Base-by-base conservation (phyloP, 2,113 vertebrate species). In the Tympanuchus pallidicinctus region DNA sequence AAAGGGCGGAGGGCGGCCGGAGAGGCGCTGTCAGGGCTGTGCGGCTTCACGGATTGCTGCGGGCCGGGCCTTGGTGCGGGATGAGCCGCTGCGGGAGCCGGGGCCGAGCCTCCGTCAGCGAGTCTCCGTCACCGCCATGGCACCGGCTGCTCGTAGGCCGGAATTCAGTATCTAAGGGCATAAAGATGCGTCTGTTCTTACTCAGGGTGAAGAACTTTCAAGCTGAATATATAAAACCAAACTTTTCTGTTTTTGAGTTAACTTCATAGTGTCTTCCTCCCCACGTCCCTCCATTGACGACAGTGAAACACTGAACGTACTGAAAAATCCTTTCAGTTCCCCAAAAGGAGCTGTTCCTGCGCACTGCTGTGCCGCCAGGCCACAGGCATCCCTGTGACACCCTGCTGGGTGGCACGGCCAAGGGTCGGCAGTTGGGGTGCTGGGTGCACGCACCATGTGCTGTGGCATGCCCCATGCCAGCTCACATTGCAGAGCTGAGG, bases 361-460 rank as follows among this genome's bases (percentile, higher is more conserved):
- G 16, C 30, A 10, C 6, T 43, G 28, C 0, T 0, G n/a, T 8
- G 15, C 69, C 4, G 71, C 1, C 0, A 24, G 63, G 25, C 52
- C 17, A 7, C 1, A 38, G 18, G 2, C 60, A 34, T 9, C 15
- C 25, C 15, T 54, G 54, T 32, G 28, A 57, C 54, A 32, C 30
- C 30, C 17, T 57, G 54, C 28, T 19, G 54, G 30, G 17, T 11
- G 54, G 54, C 2, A 27, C 75, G 30, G 36, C 30, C 14, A 10
- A 36, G 4, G 1, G 11, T 11, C 21, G 14, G 11, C 43, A 47
- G 56, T 72, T 30, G 25, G 52, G 34, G 25, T 52, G 1, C 32
- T 16, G 52, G 27, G 40, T 6, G 2, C 5, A 7, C 32, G 30
- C 56, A 30, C 27, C 52, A 54, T 9, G 27, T 15, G 15, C 52